Base-by-base conservation (phyloP, 2,797 vertebrate genomes). In the Girardinus metallicus region DNA sequence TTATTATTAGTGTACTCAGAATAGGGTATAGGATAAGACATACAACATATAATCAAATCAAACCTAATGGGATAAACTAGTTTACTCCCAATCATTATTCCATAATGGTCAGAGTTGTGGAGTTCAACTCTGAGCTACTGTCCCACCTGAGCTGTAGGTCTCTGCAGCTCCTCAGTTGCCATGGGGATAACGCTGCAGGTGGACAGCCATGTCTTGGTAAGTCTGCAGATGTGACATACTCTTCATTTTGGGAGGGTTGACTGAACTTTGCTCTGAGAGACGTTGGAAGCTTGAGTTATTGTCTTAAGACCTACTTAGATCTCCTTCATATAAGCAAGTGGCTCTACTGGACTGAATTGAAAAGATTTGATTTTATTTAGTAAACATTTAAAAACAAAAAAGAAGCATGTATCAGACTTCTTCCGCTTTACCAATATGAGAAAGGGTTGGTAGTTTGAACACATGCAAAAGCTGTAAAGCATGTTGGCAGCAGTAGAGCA, bases 401-500 rank as follows among this genome's bases (percentile, higher is more conserved):
- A 21, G 47, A 62, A 62, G 12, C 53, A n/a, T 74, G 78, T 83
- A 83, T 81, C 34, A 74, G 12, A 72, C 79, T 81, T 79, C 29
- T 76, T 36, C 5, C 57, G 6, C 57, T 64, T 64, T 36, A 34
- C 34, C 7, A 66, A 10, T 36, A 66, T 39, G 16, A 11, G 18
- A 39, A 66, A 39, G 9, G 18, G 36, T 66, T 39, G 34, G 34
- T 9, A 21, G 34, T 39, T 13, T 16, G 29, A 62, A 62, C 57
- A 18, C 29, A 18, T 31, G 8, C 34, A 8, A 10, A 36, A 66
- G 62, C 16, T 36, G 62, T 10, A 21, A 66, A 66, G 31, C 21
- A 18, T 23, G 9, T 39, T 82, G 83, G 84, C 76, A 80, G 83
- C 49, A n/a, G 78, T 62, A 81, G 75, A 84, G 73, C 15, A 78